phyloP scores from a whole-genome alignment of 2,888 invertebrate genomes.

The Phaonia tiefii region DNA sequence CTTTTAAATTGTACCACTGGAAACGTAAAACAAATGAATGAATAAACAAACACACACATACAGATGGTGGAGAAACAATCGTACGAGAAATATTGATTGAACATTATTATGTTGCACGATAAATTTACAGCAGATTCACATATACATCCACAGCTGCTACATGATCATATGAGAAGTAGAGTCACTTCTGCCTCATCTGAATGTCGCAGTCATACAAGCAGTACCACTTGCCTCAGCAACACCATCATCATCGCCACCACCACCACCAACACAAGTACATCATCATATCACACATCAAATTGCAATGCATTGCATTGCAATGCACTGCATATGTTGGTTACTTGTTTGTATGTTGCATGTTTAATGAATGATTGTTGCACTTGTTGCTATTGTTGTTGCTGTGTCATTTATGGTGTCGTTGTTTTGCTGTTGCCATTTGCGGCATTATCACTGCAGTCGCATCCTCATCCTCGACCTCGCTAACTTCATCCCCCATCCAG shows the following conservation, averaged over 20 bases:
- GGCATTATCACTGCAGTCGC: background rate
- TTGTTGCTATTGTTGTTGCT: conserved; percentile 16
- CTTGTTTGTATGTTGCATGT: conserved; percentile 27
- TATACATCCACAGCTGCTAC: too few species aligned
- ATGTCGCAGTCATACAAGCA: too few species aligned
- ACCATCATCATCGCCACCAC: background rate
- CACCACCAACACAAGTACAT: background rate
- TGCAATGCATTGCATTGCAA: conserved; percentile 4
- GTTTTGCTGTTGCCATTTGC: conserved; percentile 24
- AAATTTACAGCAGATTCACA: too few species aligned
- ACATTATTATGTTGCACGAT: conserved; percentile 52
- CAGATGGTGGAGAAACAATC: background rate
- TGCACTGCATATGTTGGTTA: background rate
- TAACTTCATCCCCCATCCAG: background rate
- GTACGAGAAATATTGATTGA: conserved; percentile 43
- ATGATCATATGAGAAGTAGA: too few species aligned
- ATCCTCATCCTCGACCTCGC: background rate
- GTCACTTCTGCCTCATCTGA: too few species aligned
- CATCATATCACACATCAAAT: conserved; percentile 10
- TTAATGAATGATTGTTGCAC: conserved; percentile 44
- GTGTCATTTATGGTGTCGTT: conserved; percentile 16
- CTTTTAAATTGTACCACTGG: too few species aligned
- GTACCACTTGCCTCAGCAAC: too few species aligned
- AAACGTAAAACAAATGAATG: background rate
- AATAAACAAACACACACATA: background rate